A percentile compares a stretch with the other conserved stretches of the same genome.
phyloP scores from a whole-genome alignment of 1,140 invertebrate genomes.

The Leptinotarsa undecemlineata region DNA sequence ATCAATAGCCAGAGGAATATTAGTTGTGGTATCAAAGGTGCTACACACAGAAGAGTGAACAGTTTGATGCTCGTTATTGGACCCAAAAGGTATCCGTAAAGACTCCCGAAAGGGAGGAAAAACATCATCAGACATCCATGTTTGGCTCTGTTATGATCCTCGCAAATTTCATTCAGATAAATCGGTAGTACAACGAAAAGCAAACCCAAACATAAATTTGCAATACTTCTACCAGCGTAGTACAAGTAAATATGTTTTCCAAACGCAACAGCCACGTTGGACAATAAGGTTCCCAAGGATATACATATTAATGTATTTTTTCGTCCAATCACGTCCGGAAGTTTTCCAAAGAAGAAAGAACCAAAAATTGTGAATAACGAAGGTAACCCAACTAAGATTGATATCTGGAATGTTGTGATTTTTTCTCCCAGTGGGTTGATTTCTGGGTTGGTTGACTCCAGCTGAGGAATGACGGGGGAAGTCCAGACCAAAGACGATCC shows the following conservation, averaged over 20 bases:
- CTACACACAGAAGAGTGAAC: background rate
- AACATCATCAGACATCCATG: conserved; percentile 68
- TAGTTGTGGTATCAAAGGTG: background rate
- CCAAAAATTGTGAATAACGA: background rate
- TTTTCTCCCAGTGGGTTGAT: background rate
- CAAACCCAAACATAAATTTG: background rate
- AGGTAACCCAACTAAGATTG: background rate
- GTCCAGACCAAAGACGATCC: background rate
- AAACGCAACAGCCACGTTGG: background rate
- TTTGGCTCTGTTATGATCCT: conserved; percentile 19
- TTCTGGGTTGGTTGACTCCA: background rate
- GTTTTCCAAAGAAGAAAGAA: background rate
- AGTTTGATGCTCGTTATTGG: conserved; percentile 46
- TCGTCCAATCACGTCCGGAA: conserved; percentile 5
- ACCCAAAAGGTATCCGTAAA: conserved; percentile 62
- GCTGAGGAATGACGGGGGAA: background rate
- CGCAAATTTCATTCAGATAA: conserved; percentile 15
- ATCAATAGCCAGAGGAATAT: background rate
- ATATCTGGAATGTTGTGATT: background rate
- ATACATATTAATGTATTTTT: background rate
- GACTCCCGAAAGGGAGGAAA: conserved; percentile 34
- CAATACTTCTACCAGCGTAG: background rate
- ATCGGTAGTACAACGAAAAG: background rate
- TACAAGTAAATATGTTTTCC: background rate
- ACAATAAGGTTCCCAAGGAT: background rate